These are phyloP conservation scores for Florisuga fusca DNA, from an alignment of 2,797 vertebrate genomes.

Conservation along the genomic window DNA sequence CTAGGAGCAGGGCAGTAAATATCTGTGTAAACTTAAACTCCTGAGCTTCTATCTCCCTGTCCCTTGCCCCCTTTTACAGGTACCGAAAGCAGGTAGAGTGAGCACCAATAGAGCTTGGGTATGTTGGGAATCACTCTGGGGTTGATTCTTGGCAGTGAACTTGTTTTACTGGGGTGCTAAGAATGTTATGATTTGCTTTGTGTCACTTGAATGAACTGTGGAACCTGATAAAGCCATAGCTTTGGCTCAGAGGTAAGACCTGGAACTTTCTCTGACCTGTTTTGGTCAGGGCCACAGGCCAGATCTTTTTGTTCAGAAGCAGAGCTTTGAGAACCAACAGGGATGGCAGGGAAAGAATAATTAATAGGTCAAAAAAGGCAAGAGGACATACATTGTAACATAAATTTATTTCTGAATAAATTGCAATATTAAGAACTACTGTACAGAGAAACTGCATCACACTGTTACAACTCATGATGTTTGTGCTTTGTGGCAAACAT, in stretches of 20 bases:
- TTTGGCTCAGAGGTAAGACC: not conserved
- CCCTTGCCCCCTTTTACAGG: not conserved
- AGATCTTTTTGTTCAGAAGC: not conserved
- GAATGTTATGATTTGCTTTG: not conserved
- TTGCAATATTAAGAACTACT: conserved; percentile 85
- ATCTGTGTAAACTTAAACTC: not conserved
- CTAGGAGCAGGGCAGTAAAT: not conserved
- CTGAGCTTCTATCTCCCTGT: not conserved
- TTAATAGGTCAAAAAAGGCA: not conserved
- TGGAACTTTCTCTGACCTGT: not conserved
- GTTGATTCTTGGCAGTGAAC: not conserved
- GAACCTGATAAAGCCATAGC: not conserved
- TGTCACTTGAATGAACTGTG: not conserved
- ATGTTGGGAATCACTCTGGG: not conserved
- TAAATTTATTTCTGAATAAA: conserved; percentile 90
- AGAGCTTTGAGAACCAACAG: not conserved
- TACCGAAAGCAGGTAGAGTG: not conserved
- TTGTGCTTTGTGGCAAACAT: conserved; percentile 89
- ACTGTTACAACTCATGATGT: conserved; percentile 78
- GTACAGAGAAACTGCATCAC: conserved; percentile 82
- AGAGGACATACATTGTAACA: conserved; percentile 71
- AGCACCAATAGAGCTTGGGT: not conserved
- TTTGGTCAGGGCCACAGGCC: not conserved
- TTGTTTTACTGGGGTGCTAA: not conserved
- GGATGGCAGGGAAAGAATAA: not conserved